Conservation (phyloP, 2,113 vertebrate species). For the Elaphurus davidianus region DNA sequence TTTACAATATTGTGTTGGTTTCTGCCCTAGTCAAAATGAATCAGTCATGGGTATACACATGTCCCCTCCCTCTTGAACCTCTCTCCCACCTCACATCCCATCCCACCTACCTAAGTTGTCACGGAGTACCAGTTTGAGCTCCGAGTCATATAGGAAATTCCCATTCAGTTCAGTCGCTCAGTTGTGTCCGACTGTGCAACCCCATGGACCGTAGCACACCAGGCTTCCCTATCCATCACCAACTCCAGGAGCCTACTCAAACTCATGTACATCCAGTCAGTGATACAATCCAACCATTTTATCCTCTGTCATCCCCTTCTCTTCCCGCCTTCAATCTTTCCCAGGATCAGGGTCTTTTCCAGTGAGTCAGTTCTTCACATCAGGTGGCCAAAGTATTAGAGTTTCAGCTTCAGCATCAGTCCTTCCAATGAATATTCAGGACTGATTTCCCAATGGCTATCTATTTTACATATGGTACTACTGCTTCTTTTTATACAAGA, state of each 20-base stretch:
- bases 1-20: background rate
- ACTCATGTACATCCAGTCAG: background rate
- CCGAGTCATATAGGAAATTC: background rate
- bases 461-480: background rate
- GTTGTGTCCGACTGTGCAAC: accelerated
- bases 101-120: background rate
- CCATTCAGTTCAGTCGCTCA: background rate
- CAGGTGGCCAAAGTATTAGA: background rate
- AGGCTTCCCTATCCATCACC: background rate
- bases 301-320: background rate
- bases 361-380: background rate
- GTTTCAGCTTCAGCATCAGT: background rate
- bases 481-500: background rate
- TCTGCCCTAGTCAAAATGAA: background rate
- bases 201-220: accelerated
- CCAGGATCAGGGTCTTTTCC: background rate
- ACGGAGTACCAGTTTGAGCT: background rate
- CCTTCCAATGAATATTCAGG: background rate
- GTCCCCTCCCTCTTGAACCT: background rate
- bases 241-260: background rate
- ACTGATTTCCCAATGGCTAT: background rate
- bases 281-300: background rate
- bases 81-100: background rate
- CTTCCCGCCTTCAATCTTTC: background rate
- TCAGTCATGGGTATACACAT: background rate